Percentiles rank a stretch among this genome's conserved stretches.
Conservation (phyloP, 2,113 vertebrate species). For the Numenius arquata region DNA sequence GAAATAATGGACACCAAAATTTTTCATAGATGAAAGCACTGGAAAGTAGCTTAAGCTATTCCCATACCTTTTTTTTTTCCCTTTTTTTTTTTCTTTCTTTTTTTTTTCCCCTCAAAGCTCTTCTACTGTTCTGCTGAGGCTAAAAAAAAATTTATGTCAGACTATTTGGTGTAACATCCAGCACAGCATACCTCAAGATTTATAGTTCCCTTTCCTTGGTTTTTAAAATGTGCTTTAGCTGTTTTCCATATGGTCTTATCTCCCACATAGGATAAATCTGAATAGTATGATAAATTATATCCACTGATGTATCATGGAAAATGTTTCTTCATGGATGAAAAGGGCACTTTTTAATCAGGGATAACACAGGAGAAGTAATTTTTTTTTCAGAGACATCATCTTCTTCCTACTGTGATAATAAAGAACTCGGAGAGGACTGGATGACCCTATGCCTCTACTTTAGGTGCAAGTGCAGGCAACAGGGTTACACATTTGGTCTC, state of each 20-base stretch:
- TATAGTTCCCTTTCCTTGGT: conserved; percentile 10
- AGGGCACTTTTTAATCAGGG: neutral
- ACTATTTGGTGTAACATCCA: neutral
- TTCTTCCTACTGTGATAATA: neutral
- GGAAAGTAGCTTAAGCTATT: neutral
- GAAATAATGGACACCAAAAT: neutral
- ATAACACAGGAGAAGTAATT: neutral
- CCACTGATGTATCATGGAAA: neutral
- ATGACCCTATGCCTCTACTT: neutral
- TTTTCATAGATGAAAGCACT: neutral
- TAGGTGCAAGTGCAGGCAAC: neutral
- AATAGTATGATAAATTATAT: conserved; percentile 21
- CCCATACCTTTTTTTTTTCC: neutral
- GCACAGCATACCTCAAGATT: conserved; percentile 23
- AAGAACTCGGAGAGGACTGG: neutral
- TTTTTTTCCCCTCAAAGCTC: neutral
- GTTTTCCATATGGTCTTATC: conserved; percentile 45
- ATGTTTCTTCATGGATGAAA: conserved; percentile 8
- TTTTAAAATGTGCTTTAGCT: neutral
- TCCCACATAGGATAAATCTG: conserved; percentile 28
- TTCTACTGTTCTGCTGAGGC: neutral
- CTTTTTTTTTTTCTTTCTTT: too few species aligned
- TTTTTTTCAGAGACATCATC: neutral
- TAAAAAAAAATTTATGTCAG: conserved; percentile 13
- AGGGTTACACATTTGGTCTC: neutral